These are phyloP conservation scores for Diacarnus erythraeanus DNA, from an alignment of 37 sponge, comb jelly and placozoan species.

Conservation along the genomic window DNA sequence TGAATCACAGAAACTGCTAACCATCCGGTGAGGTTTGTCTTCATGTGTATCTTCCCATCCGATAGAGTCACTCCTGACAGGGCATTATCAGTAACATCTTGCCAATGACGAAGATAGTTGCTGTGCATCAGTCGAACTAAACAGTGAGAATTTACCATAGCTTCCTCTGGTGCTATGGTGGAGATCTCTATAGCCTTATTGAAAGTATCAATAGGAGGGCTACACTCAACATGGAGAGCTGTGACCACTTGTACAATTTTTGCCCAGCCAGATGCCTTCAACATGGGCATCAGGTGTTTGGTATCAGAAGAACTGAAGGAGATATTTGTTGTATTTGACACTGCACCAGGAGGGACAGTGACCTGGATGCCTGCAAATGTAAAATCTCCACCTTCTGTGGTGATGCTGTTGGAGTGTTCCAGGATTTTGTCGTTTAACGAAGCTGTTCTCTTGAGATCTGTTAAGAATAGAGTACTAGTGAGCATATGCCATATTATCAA, in stretches of 20 bases:
- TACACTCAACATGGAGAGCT: conserved; percentile 29
- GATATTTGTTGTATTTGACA: conserved; percentile 8
- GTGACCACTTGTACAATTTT: conserved; percentile 20
- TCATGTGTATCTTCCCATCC: conserved; percentile 1
- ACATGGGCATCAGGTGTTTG: conserved; percentile 19
- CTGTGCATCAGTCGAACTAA: conserved; percentile 45
- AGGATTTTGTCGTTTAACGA: not conserved
- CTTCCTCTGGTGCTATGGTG: not conserved
- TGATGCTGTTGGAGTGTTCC: not conserved
- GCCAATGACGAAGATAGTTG: conserved; percentile 54
- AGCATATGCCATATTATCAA: too few relatives aligned
- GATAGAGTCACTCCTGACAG: not conserved
- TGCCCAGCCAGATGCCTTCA: conserved; percentile 35
- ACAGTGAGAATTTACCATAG: not conserved
- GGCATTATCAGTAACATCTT: conserved; percentile 47
- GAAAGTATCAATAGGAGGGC: conserved; percentile 5
- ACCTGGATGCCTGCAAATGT: not conserved
- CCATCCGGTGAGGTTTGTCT: conserved; percentile 35
- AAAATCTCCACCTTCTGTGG: conserved; percentile 5
- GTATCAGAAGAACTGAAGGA: conserved; percentile 22
- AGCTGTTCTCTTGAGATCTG: too few relatives aligned
- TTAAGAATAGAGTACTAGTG: too few relatives aligned
- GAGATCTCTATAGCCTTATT: conserved; percentile 18
- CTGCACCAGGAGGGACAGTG: conserved; percentile 32
- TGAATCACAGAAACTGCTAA: conserved; percentile 29